Base-by-base conservation (phyloP, 2,888 invertebrate genomes). In the Erebia epiphron region DNA sequence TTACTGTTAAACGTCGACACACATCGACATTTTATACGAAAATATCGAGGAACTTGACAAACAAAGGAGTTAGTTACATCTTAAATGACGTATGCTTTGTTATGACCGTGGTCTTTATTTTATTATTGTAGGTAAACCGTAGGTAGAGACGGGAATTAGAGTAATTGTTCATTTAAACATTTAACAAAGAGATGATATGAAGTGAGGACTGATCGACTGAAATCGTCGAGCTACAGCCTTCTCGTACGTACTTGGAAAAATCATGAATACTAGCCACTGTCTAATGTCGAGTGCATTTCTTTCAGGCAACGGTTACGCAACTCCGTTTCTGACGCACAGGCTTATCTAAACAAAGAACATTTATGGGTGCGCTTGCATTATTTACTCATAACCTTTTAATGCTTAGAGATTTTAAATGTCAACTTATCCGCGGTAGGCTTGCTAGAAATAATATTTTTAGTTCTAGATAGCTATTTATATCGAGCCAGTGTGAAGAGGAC, bases 361-460 rank as follows among this genome's bases (percentile, higher is more conserved):
- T 71, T 73, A 73, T 71, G 73, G 69, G 61, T 73, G 68, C 71
- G 58, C 70, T 66, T 69, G 69, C 64, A 64, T 71, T 58, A 68
- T 69, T 56, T 56, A 49, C 61, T 49, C 49, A 61, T 26, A 41
- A 66, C 56, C 58, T 58, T 69, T 49, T 43, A 16, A 67, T 21
- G 46, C n/a, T 56, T 50, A 58, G 21, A 43, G 50, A 60, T 21
- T 61, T 43, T 68, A 35, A 41, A 26, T 43, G 13, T 11, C 13
- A 18, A 21, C 8, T 16, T 13, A 57, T 26, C 57, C 57, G 57
- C 10, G 21, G 5, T 57, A 60, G n/a, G 14, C 16, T 60, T 10
- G 4, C n/a, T 60, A 16, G 16, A 61, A 43, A 61, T 10, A 18
- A 41, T 43, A 46, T 16, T 11, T 43, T 11, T 7, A 5, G 2